Percentiles rank a stretch among this genome's conserved stretches.
These are phyloP conservation scores for Passer montanus DNA, from an alignment of 2,113 vertebrate species.

Conservation along the genomic window DNA sequence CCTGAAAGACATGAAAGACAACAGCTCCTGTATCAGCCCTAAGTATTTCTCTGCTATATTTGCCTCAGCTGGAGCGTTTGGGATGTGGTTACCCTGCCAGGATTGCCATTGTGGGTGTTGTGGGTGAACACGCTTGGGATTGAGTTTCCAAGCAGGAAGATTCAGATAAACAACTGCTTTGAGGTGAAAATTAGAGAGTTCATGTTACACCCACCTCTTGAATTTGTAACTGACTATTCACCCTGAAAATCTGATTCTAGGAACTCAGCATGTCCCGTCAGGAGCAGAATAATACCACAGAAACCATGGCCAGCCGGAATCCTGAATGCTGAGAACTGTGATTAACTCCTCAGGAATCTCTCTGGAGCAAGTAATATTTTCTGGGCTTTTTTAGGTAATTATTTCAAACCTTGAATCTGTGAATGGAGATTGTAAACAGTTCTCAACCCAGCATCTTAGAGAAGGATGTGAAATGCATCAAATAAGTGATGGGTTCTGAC, in stretches of 20 bases:
- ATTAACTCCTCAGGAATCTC: slow-evolving; percentile 32
- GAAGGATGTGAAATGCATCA: background rate
- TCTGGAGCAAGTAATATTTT: background rate
- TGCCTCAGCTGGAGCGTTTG: background rate
- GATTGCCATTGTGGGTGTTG: background rate
- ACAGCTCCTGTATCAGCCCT: background rate
- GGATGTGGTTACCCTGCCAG: background rate
- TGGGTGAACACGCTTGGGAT: background rate
- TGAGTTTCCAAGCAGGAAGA: slow-evolving; percentile 32
- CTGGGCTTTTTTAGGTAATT: background rate
- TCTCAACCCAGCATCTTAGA: background rate
- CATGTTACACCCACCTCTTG: slow-evolving; percentile 29
- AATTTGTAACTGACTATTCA: slow-evolving; percentile 26
- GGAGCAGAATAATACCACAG: slow-evolving; percentile 28
- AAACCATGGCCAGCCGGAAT: background rate
- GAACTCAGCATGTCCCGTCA: slow-evolving; percentile 19
- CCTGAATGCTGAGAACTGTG: background rate
- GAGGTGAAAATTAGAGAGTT: slow-evolving; percentile 56
- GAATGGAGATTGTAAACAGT: background rate
- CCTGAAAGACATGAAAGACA: background rate
- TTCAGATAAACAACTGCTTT: slow-evolving; percentile 21
- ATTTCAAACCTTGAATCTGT: background rate
- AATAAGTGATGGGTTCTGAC: background rate
- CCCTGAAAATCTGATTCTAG: slow-evolving; percentile 25
- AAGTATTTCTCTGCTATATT: background rate